Percentiles rank a stretch among this genome's conserved stretches.
Conservation (phyloP, 2,888 invertebrate species). For the Podotricha telesiphe region DNA sequence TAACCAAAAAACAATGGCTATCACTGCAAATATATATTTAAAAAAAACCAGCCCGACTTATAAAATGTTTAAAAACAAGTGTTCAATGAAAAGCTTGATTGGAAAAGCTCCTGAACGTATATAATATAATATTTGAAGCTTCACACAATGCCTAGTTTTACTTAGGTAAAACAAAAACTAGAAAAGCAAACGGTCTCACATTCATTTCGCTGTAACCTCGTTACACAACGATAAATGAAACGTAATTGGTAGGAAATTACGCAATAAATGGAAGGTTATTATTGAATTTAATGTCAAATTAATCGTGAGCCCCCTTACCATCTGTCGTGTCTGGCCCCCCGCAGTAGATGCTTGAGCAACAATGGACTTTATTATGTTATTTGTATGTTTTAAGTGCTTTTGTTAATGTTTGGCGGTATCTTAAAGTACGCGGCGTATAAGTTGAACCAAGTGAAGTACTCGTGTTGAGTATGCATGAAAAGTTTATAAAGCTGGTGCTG, state of each 20-base stretch:
- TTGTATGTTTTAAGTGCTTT: conserved; percentile 48
- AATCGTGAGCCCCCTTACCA: conserved; percentile 73
- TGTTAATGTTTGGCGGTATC: conserved; percentile 31
- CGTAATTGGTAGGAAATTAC: conserved; percentile 83
- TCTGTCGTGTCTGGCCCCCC: conserved; percentile 67
- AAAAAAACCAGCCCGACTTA: neutral
- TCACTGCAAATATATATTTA: conserved; percentile 19
- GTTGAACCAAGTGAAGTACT: conserved; percentile 4
- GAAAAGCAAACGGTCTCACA: conserved; percentile 47
- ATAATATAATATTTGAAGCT: too few species aligned
- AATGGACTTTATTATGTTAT: conserved; percentile 54
- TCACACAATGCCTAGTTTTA: neutral
- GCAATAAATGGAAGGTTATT: conserved; percentile 82
- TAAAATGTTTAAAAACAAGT: neutral
- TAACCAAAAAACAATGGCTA: conserved; percentile 19
- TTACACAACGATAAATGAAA: conserved; percentile 80
- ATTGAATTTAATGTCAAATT: conserved; percentile 84
- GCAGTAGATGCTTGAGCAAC: conserved; percentile 47
- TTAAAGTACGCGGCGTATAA: conserved; percentile 2
- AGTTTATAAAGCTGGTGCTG: neutral
- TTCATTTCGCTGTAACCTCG: conserved; percentile 66
- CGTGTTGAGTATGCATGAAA: neutral
- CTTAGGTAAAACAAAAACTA: neutral
- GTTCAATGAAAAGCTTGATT: too few species aligned
- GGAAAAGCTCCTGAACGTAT: too few species aligned